Percentiles rank a stretch among this genome's conserved stretches.
These are phyloP conservation scores for Garrulus glandarius DNA, from an alignment of 2,797 vertebrate species.

Conservation along the genomic window DNA sequence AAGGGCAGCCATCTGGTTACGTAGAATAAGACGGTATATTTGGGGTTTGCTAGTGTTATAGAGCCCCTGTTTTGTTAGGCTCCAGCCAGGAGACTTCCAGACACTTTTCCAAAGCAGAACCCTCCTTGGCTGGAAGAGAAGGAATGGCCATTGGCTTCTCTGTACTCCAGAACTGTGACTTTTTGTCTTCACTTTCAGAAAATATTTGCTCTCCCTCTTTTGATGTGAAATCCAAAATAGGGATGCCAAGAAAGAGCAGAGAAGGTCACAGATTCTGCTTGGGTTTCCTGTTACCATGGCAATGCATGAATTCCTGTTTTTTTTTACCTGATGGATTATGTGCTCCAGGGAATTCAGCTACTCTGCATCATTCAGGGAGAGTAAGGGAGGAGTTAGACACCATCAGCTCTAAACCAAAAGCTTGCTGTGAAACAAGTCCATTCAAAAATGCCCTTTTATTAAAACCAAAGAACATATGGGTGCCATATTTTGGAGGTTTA, in stretches of 20 bases:
- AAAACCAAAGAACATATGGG: neutral
- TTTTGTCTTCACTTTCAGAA: neutral
- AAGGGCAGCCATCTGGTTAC: neutral
- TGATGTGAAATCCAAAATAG: neutral
- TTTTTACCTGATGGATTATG: constrained; percentile 50
- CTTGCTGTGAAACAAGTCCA: neutral
- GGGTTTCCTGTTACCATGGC: neutral
- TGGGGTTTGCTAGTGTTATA: neutral
- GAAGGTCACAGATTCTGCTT: neutral
- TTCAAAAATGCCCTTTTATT: neutral
- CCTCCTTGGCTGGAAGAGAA: neutral
- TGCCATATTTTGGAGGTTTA: neutral
- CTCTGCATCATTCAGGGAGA: neutral
- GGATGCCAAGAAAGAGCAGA: constrained; percentile 3
- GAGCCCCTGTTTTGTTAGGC: neutral
- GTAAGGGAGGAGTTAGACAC: neutral
- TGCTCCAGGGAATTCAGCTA: neutral
- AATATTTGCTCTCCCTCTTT: neutral
- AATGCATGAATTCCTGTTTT: constrained; percentile 7
- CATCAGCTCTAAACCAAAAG: neutral
- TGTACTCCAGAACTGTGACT: neutral
- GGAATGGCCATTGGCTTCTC: neutral
- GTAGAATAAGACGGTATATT: rapidly evolving
- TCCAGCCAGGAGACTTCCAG: neutral
- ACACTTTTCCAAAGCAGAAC: neutral